These are phyloP conservation scores for Solenopsis fugax DNA, from an alignment of 1,140 invertebrate genomes.

Conservation along the genomic window DNA sequence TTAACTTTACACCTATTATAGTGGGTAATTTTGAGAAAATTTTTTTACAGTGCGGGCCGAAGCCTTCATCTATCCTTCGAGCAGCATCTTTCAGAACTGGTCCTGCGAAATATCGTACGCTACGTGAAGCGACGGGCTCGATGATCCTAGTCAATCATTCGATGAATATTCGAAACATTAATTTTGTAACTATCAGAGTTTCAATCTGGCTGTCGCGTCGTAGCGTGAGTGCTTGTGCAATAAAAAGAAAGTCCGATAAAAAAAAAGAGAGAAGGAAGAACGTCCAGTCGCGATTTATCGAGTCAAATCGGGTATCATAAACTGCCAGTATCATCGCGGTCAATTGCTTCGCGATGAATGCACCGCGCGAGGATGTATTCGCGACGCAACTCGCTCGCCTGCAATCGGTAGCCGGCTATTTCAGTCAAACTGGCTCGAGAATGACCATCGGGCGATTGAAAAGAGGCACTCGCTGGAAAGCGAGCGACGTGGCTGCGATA, in stretches of 20 bases:
- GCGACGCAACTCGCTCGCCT: neutral
- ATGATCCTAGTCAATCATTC: neutral
- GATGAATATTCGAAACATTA: neutral
- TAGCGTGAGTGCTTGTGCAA: neutral
- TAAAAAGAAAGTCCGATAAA: neutral
- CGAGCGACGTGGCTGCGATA: slow-evolving; percentile 20
- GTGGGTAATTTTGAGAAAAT: too few species aligned
- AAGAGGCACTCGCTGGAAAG: neutral
- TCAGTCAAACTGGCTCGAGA: slow-evolving; percentile 11
- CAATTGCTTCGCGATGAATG: slow-evolving; percentile 38
- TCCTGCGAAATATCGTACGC: neutral
- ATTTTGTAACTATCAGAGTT: neutral
- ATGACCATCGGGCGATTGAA: neutral
- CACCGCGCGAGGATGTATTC: slow-evolving; percentile 1
- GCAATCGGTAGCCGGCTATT: slow-evolving; percentile 30
- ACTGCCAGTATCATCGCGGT: neutral
- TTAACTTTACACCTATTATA: too few species aligned
- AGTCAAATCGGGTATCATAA: slow-evolving; percentile 7
- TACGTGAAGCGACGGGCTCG: neutral
- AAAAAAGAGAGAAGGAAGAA: neutral
- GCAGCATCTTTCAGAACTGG: neutral
- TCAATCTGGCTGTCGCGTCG: neutral
- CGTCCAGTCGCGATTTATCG: neutral
- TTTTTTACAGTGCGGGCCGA: too few species aligned
- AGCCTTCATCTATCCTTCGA: neutral